Base-by-base conservation (phyloP, 2,888 invertebrate genomes). In the Leucophora obtusa region DNA sequence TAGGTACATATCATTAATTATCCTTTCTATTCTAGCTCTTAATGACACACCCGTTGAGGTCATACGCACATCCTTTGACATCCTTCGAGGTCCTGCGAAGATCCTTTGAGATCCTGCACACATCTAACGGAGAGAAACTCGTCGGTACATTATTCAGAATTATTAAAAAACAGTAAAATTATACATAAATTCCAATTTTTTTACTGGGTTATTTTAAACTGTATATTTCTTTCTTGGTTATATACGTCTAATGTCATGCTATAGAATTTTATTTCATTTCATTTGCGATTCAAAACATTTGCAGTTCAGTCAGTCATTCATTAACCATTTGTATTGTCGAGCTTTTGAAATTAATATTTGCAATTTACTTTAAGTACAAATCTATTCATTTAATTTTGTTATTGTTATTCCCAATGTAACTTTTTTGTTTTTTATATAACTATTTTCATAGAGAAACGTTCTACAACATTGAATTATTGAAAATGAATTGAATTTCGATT, bases 401-500 rank as follows among this genome's bases (percentile, higher is more conserved):
- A 1, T 21, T 53, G 17, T 21, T 21, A 14, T 38, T 38, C 6
- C 4, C 11, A 38, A 38, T 28, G 38, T n/a, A n/a, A n/a, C 21
- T 21, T 59, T 59, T 62, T 38, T 15, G 47, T 28, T 28, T 50
- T 15, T 69, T 6, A 21, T 28, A 6, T 59, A 47, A 47, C 28
- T 53, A 17, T 63, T 54, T 53, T 43, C 38, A 15, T 15, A 62
- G 28, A 15, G 47, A 14, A 24, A 50, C 21, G 24, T 60, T 75
- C 56, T 35, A 47, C 70, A 62, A 79, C 75, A 79, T 75, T 68
- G 62, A 75, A 62, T 71, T 47, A 71, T 60, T 79, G 70, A 62
- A 71, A 73, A 71, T 60, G 62, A 75, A 79, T 79, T 74, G 65
- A 70, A 69, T 73, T 77, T 65, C 54, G 65, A 79, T 79, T 79